Base-by-base conservation (phyloP, 1,140 invertebrate genomes). In the Cyclargus thomasi region DNA sequence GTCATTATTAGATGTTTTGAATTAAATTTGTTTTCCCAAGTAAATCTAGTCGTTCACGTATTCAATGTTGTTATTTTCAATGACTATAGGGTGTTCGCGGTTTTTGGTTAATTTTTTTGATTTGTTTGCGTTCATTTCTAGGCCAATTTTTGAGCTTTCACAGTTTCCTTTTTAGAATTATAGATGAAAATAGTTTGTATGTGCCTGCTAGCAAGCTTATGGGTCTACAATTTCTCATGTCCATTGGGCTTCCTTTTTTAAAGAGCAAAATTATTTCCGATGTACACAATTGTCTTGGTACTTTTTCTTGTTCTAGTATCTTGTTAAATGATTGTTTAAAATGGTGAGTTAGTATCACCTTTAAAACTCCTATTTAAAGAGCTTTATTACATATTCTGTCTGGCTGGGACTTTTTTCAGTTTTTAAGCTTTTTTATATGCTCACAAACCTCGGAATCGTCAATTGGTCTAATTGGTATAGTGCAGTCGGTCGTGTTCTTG, bases 141-240 rank as follows among this genome's bases (percentile, higher is more conserved):
- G n/a, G n/a, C n/a, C n/a, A n/a, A n/a, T n/a, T n/a, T n/a, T n/a
- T n/a, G n/a, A n/a, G n/a, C n/a, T n/a, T n/a, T n/a, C n/a, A n/a
- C n/a, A n/a, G n/a, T n/a, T n/a, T n/a, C 16, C 47, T 4, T n/a
- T 14, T 53, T 14, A 53, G 11, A 6, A 53, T 53, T 11, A 53
- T n/a, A 3, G 47, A 16, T n/a, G 93, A 35, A 17, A 23, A 35
- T 29, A 69, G 53, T 65, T 69, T 69, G 16, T 69, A 69, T 23
- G 10, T 62, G 23, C 14, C 22, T 17, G 68, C 21, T 7, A 63
- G 59, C 8, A 69, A n/a, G 21, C 68, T 69, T 23, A 69, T 69
- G 18, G 63, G 53, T 62, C 67, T 64, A 16, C 63, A 68, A 23
- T 68, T 68, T 1, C 23, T 16, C 8, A 69, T 69, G 14, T 65